Base-by-base conservation (phyloP, 2,113 vertebrate species). In the Psilopogon haemacephalus region DNA sequence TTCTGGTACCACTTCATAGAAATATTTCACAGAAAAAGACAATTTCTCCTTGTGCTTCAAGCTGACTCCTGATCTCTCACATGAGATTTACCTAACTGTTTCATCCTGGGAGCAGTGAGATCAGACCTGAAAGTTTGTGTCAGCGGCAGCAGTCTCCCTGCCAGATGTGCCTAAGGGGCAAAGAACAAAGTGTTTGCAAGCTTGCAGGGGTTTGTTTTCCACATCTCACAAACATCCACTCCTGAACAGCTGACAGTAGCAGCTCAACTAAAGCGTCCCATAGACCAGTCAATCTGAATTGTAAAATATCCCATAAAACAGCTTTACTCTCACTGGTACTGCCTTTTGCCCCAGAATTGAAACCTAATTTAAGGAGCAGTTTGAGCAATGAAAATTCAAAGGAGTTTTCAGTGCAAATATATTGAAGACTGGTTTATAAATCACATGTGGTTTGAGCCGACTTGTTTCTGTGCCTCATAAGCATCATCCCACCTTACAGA, bases 1-100 rank as follows among this genome's bases (percentile, higher is more conserved):
- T 83, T 79, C 72, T 48, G 79, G 64, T 95, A 74, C 95, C 63
- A 88, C 76, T 95, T 95, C 91, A 96, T 9, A 97, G 93, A 94
- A 97, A 96, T 90, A 71, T 96, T 96, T 97, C 96, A 95, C 63
- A 86, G 78, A 93, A 95, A 94, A 95, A 95, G 94, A 90, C 65
- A 92, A 82, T 80, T 86, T 96, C 21, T 30, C 58, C 89, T 85
- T 73, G 63, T 95, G 82, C 63, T 94, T 94, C 91, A 86, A 91
- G 77, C 93, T 93, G 82, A 83, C 6, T 60, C 79, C 64, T 87
- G 75, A 77, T 95, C 84, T 84, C 84, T 80, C 85, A 54, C 78
- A 95, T 96, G 52, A 65, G 94, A 90, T 94, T 97, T 87, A 67
- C 94, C 92, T 95, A 84, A 73, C 37, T 69, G 87, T 97, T 97